These are phyloP conservation scores for Mormyrus iriodes DNA, from an alignment of 2,113 vertebrate genomes.

Conservation along the genomic window DNA sequence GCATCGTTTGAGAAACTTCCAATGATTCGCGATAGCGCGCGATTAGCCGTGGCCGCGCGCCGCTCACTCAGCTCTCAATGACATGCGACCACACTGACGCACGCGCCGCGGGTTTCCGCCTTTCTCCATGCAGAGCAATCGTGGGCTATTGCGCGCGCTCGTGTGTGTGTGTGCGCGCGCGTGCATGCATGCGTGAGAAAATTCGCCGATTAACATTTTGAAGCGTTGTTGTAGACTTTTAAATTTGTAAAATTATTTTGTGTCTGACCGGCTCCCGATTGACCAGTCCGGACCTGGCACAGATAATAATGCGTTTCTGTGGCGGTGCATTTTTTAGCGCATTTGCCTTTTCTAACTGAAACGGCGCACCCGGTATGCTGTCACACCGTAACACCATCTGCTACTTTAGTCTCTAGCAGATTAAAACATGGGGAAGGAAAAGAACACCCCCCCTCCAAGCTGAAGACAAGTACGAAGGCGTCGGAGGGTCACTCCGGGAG, in stretches of 20 bases:
- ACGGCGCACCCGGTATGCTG: background rate
- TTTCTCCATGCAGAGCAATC: background rate
- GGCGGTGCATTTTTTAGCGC: background rate
- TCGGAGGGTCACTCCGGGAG: background rate
- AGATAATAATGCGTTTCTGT: background rate
- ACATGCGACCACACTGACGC: background rate
- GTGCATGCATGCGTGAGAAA: too few relatives aligned
- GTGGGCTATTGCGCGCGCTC: too few relatives aligned
- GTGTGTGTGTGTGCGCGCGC: background rate
- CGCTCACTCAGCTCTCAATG: background rate
- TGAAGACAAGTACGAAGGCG: background rate
- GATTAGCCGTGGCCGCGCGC: background rate
- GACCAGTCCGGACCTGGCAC: background rate
- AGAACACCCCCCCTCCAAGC: background rate
- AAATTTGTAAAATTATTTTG: background rate
- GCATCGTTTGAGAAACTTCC: background rate
- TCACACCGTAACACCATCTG: background rate
- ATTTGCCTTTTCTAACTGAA: background rate
- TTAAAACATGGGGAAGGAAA: background rate
- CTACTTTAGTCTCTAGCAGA: background rate
- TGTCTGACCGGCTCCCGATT: background rate
- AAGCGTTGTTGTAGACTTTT: background rate
- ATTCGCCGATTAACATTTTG: background rate
- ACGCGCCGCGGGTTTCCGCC: background rate
- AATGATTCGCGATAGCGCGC: background rate